Evolutionary conservation across 2,797 vertebrate genomes (phyloP).

Genomic region (Kryptolebias ocellatus): DNA sequence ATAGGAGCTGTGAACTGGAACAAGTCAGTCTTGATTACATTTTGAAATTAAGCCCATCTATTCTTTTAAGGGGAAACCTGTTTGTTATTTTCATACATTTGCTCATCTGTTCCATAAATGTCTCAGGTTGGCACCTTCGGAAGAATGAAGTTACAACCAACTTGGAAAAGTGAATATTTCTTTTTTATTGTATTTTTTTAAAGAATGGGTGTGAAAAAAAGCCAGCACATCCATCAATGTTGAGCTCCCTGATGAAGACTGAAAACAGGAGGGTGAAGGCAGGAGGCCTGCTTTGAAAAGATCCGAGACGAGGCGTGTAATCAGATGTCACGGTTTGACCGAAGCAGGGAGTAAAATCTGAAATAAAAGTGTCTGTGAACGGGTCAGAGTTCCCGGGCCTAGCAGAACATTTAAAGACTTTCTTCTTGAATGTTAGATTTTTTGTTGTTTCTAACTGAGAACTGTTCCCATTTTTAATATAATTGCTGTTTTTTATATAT

Average conservation of each 20-base stretch:
- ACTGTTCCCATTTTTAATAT: not conserved
- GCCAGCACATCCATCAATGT: constrained; percentile 64
- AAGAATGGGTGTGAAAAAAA: constrained; percentile 52
- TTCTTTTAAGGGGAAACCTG: too few species aligned
- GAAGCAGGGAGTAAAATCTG: constrained; percentile 65
- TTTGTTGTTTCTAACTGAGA: not conserved
- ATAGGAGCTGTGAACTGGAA: too few species aligned
- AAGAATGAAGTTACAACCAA: not conserved
- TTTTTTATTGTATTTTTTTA: too few species aligned
- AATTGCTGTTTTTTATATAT: too few species aligned
- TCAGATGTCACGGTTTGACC: constrained; percentile 67
- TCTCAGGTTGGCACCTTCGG: too few species aligned
- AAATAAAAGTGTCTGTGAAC: constrained; percentile 72
- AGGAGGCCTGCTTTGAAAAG: constrained; percentile 23
- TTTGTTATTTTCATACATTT: too few species aligned
- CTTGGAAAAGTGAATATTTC: not conserved
- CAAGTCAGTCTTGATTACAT: too few species aligned
- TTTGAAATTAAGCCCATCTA: too few species aligned
- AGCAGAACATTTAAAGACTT: constrained; percentile 30
- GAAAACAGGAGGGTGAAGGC: constrained; percentile 34
- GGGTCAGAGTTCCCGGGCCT: constrained; percentile 47
- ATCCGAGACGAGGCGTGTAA: constrained; percentile 73
- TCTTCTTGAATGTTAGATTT: not conserved
- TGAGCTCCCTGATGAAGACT: constrained; percentile 54
- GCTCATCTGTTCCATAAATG: too few species aligned